Evolutionary conservation across 2,113 vertebrate genomes (phyloP).

Genomic region (Machaerirhynchus nigripectus): DNA sequence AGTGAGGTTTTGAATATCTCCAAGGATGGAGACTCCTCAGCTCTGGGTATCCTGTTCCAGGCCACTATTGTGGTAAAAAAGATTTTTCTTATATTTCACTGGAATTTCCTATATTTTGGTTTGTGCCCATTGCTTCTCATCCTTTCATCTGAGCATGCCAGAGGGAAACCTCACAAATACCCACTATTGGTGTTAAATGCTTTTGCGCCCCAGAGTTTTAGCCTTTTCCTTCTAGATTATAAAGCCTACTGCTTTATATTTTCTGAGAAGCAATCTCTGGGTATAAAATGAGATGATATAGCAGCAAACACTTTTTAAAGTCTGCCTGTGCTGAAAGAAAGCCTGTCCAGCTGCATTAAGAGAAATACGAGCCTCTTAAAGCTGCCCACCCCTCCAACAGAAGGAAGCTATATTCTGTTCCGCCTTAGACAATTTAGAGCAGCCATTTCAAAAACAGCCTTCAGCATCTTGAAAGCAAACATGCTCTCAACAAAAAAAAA

Average conservation of each 20-base stretch:
- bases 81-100: not conserved
- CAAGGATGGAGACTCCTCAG: not conserved
- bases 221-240: not conserved
- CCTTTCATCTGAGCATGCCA: not conserved
- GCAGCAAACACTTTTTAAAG: not conserved
- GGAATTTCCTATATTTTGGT: not conserved
- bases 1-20: not conserved
- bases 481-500: not conserved
- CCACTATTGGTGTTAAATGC: not conserved
- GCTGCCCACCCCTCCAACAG: not conserved
- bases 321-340: not conserved
- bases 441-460: not conserved
- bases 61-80: not conserved
- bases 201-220: not conserved
- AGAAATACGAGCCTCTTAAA: conserved; percentile 21
- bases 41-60: not conserved
- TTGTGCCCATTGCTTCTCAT: not conserved
- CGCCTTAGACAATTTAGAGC: not conserved
- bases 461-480: not conserved
- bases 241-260: not conserved
- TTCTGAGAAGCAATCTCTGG: not conserved
- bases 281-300: not conserved
- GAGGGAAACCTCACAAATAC: not conserved
- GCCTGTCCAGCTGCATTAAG: not conserved
- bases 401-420: not conserved